phyloP scores from a whole-genome alignment of 1,140 invertebrate genomes.

The Episyrphus balteatus region DNA sequence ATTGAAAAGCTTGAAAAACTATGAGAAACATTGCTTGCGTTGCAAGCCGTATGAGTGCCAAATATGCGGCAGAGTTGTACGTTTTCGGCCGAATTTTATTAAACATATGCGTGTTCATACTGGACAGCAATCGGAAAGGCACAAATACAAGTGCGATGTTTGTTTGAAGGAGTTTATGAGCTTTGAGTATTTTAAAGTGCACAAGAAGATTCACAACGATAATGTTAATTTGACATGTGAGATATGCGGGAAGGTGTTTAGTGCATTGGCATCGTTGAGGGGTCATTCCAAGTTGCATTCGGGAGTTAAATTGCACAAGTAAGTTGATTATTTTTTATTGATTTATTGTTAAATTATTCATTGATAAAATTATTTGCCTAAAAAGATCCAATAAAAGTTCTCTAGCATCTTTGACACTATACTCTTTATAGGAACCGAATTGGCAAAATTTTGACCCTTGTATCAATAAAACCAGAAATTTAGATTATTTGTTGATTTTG shows the following conservation, averaged over 20 bases:
- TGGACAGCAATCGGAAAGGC: slow-evolving; percentile 31
- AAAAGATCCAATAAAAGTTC: too few species aligned
- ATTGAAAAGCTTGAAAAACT: slow-evolving; percentile 30
- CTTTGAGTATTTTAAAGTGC: slow-evolving; percentile 35
- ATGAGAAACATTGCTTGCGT: slow-evolving; percentile 34
- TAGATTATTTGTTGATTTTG: too few species aligned
- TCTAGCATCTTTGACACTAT: too few species aligned
- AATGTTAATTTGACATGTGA: slow-evolving; percentile 35
- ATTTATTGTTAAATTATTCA: too few species aligned
- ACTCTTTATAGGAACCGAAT: too few species aligned
- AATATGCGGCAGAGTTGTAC: slow-evolving; percentile 33
- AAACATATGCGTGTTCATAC: slow-evolving; percentile 36
- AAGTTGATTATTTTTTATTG: slow-evolving; percentile 7
- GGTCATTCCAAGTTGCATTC: slow-evolving; percentile 34
- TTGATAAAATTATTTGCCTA: too few species aligned
- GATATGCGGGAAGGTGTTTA: slow-evolving; percentile 35
- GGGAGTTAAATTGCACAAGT: slow-evolving; percentile 35
- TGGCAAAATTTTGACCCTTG: too few species aligned
- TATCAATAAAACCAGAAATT: too few species aligned
- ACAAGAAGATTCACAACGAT: slow-evolving; percentile 36
- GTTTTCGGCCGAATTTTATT: slow-evolving; percentile 32
- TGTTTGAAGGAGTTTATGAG: slow-evolving; percentile 37
- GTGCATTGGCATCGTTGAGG: slow-evolving; percentile 29
- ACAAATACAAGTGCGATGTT: slow-evolving; percentile 36
- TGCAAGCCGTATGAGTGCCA: slow-evolving; percentile 37